Evolutionary conservation across 2,797 vertebrate genomes (phyloP).

Genomic region (Parauchenoglanis ngamensis): DNA sequence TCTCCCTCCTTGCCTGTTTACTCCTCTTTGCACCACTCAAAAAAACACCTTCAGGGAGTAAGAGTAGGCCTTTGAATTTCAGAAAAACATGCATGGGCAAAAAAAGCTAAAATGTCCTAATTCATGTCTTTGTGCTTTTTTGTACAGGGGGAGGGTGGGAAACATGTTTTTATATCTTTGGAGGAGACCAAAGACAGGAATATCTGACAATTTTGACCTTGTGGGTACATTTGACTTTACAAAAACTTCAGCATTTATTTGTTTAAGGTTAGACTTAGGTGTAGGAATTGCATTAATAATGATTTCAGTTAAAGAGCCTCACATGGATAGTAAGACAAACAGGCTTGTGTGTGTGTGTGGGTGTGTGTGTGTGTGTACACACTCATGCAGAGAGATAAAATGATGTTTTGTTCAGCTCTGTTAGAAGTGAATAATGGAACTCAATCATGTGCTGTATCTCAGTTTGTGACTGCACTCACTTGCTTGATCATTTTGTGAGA

Average conservation of each 20-base stretch:
- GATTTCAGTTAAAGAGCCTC: neutral
- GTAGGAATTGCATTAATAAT: neutral
- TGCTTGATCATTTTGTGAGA: conserved; percentile 26
- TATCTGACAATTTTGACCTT: neutral
- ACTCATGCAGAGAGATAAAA: conserved; percentile 50
- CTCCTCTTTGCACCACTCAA: conserved; percentile 22
- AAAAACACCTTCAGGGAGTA: conserved; percentile 21
- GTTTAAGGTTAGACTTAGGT: neutral
- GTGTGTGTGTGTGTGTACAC: neutral
- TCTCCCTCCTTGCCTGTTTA: conserved; percentile 30
- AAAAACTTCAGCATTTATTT: conserved; percentile 3
- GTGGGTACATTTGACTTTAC: neutral
- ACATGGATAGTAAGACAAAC: neutral
- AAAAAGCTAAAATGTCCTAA: neutral
- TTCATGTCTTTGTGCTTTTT: conserved; percentile 1
- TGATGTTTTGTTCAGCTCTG: conserved; percentile 51
- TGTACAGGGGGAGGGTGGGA: neutral
- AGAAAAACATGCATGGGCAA: conserved; percentile 4
- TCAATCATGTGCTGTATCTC: conserved; percentile 23
- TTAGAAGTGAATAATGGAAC: conserved; percentile 44
- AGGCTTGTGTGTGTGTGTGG: neutral
- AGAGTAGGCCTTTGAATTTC: conserved; percentile 10
- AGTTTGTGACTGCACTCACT: neutral
- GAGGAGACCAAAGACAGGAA: neutral
- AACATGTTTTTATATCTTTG: conserved; percentile 12